A percentile compares a stretch with the other conserved stretches of the same genome.
phyloP scores from a whole-genome alignment of 2,113 vertebrate genomes.

The Ceyx margarethae region DNA sequence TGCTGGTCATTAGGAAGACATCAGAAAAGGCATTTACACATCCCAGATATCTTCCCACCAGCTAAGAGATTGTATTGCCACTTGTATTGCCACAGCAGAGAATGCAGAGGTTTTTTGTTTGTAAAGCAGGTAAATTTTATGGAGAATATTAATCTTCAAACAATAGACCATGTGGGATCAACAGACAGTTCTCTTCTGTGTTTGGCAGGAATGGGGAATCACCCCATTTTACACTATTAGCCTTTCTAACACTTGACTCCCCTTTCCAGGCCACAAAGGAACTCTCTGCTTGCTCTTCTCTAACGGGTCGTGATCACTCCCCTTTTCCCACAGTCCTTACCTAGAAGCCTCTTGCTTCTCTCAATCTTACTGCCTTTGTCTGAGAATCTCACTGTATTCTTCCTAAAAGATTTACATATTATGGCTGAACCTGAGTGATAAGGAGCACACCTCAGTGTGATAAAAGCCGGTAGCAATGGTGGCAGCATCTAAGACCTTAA shows the following conservation, averaged over 20 bases:
- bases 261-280: background rate
- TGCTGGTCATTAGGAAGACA: background rate
- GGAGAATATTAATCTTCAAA: background rate
- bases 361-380: background rate
- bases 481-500: background rate
- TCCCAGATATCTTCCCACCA: background rate
- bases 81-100: background rate
- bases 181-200: background rate
- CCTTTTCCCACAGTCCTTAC: background rate
- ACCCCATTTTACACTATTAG: background rate
- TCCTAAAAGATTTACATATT: background rate
- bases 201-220: background rate
- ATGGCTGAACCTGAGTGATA: too few relatives aligned
- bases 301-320: background rate
- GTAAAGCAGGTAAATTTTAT: background rate
- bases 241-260: background rate
- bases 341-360: background rate
- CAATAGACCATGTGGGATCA: background rate
- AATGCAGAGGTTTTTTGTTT: background rate
- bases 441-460: background rate
- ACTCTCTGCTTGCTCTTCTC: background rate
- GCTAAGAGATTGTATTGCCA: background rate
- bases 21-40: background rate
- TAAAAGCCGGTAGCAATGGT: background rate
- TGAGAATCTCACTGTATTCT: background rate